phyloP scores from a whole-genome alignment of 2,888 invertebrate genomes.

The Folsomia candida region DNA sequence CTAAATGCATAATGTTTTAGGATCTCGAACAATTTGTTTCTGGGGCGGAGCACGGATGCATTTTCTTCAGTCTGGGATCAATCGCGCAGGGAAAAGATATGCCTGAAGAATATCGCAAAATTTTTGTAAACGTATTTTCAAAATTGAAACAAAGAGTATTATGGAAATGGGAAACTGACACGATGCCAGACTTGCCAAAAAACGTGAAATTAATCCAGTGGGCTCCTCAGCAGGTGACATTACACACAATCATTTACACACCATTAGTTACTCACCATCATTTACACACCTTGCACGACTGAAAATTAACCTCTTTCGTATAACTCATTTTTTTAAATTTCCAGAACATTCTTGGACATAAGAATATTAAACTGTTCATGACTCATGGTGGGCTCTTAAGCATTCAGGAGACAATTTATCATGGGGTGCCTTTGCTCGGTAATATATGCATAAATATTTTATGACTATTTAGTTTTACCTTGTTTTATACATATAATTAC shows the following conservation, averaged over 20 bases:
- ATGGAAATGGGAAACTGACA: slow-evolving; percentile 67
- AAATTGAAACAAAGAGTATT: slow-evolving; percentile 76
- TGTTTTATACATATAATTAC: neutral
- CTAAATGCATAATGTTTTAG: too few species aligned
- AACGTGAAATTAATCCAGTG: slow-evolving; percentile 66
- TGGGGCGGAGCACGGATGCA: slow-evolving; percentile 67
- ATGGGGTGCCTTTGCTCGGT: slow-evolving; percentile 60
- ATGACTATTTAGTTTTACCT: neutral
- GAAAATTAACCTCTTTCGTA: too few species aligned
- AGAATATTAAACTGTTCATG: slow-evolving; percentile 61
- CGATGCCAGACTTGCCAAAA: slow-evolving; percentile 60
- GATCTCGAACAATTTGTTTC: slow-evolving; percentile 25
- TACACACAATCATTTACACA: slow-evolving; percentile 55
- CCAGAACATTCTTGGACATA: too few species aligned
- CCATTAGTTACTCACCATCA: too few species aligned
- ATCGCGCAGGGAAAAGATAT: slow-evolving; percentile 76
- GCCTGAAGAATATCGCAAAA: slow-evolving; percentile 69
- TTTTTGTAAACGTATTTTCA: slow-evolving; percentile 70
- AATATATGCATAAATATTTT: neutral
- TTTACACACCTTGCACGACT: slow-evolving; percentile 15
- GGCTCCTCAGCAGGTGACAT: slow-evolving; percentile 72
- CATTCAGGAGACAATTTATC: slow-evolving; percentile 62
- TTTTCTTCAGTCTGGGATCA: slow-evolving; percentile 83
- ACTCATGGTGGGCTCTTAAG: slow-evolving; percentile 68
- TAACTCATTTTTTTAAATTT: too few species aligned